Base-by-base conservation (phyloP, 2,113 vertebrate species). In the Rostratula benghalensis region DNA sequence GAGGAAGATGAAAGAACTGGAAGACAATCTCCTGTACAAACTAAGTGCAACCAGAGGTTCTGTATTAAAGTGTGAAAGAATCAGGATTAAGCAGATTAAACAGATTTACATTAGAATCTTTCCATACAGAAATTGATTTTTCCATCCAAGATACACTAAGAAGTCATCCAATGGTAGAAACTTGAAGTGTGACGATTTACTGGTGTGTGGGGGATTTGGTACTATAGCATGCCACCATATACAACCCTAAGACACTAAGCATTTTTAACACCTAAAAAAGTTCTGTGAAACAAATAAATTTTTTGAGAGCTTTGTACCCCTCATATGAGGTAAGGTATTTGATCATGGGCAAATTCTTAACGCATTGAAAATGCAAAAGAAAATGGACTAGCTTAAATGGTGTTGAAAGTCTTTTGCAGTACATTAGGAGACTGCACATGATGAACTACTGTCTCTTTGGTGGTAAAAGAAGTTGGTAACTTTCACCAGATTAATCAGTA, bases 1-100 rank as follows among this genome's bases (percentile, higher is more conserved):
- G 63, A 95, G 97, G 48, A 98, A 98, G 95, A 98, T 98, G 98
- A 98, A 98, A 89, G 98, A 98, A 94, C 97, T 98, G 45, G 98
- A 98, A 95, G 98, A 98, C 83, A 98, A 98, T 70, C 97, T 98
- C 54, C 97, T 98, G 43, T 98, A 97, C 90, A 98, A 98, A 97
- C 92, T 98, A 91, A 98, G 92, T 54, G 41, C 98, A 90, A 98
- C 98, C 15, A 96, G 97, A 98, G 98, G 98, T 98, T 96, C 45
- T 80, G 53, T 94, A 76, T 87, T 91, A 37, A 92, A 92, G 68
- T 46, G 39, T 76, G 51, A 45, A 54, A 56, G 51, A 90, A 53
- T 8, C 16, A 56, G 10, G 9, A 75, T 88, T 87, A 70, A 70
- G 19, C 18, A 78, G 14, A 73, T 76, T 85, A 87, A 83, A 10